Conservation (phyloP, 2,113 vertebrate species). For the Plestiodon gilberti region DNA sequence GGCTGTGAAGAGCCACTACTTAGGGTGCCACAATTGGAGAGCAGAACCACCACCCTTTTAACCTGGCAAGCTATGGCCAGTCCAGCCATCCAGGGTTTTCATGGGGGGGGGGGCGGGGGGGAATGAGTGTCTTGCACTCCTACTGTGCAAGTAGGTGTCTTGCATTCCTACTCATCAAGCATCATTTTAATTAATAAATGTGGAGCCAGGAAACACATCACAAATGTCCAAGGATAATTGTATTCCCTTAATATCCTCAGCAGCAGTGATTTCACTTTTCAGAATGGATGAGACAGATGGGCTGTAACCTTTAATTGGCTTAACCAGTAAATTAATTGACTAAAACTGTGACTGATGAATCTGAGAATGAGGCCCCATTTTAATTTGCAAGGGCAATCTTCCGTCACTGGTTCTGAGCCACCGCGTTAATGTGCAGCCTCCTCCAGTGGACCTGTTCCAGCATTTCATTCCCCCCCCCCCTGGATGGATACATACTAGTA, state of each 20-base stretch:
- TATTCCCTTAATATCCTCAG: neutral
- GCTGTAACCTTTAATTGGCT: neutral
- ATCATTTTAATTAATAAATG: neutral
- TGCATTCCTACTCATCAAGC: too few species aligned
- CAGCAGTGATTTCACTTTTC: neutral
- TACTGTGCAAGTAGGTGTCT: neutral
- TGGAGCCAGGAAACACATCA: neutral
- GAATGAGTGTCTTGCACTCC: too few species aligned
- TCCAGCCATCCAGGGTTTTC: neutral
- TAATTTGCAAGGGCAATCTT: neutral
- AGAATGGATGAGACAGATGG: neutral
- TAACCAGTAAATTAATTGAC: neutral
- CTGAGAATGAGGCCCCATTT: neutral
- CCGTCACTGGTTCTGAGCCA: neutral
- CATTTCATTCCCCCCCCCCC: too few species aligned
- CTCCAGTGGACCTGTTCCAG: too few species aligned
- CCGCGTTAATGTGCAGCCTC: neutral
- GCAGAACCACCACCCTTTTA: neutral
- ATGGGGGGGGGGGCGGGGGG: neutral
- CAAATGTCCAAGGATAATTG: neutral
- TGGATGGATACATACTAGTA: too few species aligned
- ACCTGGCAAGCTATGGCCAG: neutral
- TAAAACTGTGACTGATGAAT: neutral
- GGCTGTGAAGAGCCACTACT: neutral
- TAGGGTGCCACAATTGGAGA: neutral